Evolutionary conservation across 2,797 vertebrate genomes (phyloP).

Genomic region (Rhinatrema bivittatum): DNA sequence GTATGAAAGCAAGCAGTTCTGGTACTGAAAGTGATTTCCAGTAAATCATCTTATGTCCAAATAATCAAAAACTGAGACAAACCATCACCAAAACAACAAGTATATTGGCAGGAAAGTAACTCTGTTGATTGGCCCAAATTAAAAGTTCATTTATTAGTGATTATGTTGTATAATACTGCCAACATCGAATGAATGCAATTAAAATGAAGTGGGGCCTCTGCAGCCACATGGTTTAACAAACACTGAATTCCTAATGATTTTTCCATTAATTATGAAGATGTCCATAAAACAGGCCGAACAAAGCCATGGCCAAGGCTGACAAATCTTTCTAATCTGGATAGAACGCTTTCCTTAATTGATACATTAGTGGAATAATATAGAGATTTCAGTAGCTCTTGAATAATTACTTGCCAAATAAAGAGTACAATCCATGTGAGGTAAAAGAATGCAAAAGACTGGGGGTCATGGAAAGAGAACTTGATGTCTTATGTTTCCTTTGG

Average conservation of each 20-base stretch:
- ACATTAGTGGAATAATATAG: constrained; percentile 48
- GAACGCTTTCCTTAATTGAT: constrained; percentile 57
- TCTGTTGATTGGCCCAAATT: constrained; percentile 67
- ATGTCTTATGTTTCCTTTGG: constrained; percentile 13
- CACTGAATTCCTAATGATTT: constrained; percentile 67
- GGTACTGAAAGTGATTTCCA: constrained; percentile 70
- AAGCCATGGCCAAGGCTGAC: constrained; percentile 60
- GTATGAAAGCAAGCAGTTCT: constrained; percentile 56
- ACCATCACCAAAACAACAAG: constrained; percentile 71
- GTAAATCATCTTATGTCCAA: constrained; percentile 69
- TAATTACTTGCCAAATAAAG: constrained; percentile 33
- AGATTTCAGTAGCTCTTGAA: constrained; percentile 45
- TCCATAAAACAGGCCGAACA: constrained; percentile 67
- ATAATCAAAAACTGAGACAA: constrained; percentile 72
- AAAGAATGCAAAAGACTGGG: constrained; percentile 8
- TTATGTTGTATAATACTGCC: constrained; percentile 64
- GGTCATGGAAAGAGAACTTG: neutral
- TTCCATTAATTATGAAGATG: constrained; percentile 72
- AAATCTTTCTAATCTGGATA: constrained; percentile 61
- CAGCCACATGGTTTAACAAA: constrained; percentile 71
- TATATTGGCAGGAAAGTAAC: constrained; percentile 68
- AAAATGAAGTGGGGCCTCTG: constrained; percentile 74
- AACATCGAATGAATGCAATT: constrained; percentile 75
- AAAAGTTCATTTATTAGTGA: constrained; percentile 72
- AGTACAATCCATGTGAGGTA: constrained; percentile 12